A percentile compares a stretch with the other conserved stretches of the same genome.
phyloP scores from a whole-genome alignment of 2,113 vertebrate genomes.

The Empidonax alnorum region DNA sequence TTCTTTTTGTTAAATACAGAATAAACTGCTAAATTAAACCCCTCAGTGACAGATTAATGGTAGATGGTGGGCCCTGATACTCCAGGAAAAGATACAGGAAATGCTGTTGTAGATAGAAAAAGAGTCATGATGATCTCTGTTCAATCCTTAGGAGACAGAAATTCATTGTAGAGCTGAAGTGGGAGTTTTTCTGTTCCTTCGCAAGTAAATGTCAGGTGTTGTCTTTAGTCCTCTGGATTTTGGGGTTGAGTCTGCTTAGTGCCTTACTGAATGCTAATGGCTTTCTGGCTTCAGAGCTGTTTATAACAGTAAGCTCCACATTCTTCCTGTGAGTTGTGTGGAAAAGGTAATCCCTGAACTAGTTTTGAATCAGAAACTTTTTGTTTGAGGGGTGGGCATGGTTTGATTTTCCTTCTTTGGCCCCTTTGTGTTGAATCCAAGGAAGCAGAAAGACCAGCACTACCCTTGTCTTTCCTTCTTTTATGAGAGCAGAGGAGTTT shows the following conservation, averaged over 20 bases:
- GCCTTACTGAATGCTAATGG: neutral
- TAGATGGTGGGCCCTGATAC: constrained; percentile 9
- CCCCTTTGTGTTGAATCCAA: neutral
- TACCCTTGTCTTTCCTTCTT: neutral
- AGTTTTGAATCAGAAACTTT: neutral
- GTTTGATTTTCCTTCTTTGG: neutral
- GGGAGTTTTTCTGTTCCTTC: constrained; percentile 1
- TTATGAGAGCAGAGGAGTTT: neutral
- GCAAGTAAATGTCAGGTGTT: neutral
- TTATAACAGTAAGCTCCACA: neutral
- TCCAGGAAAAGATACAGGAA: constrained; percentile 11
- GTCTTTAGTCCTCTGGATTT: neutral
- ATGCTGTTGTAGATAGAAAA: neutral
- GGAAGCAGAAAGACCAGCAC: neutral
- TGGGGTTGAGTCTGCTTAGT: neutral
- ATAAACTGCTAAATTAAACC: neutral
- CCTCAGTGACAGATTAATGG: constrained; percentile 26
- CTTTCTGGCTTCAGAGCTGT: neutral
- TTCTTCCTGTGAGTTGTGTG: neutral
- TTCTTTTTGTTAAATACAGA: neutral
- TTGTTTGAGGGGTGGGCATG: neutral
- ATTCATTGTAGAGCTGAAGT: neutral
- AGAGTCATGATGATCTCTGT: neutral
- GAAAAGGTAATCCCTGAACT: neutral
- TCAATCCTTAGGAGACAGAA: neutral